A percentile compares a stretch with the other conserved stretches of the same genome.
Conservation (phyloP, 2,797 vertebrate genomes). For the Alexandromys oeconomus region DNA sequence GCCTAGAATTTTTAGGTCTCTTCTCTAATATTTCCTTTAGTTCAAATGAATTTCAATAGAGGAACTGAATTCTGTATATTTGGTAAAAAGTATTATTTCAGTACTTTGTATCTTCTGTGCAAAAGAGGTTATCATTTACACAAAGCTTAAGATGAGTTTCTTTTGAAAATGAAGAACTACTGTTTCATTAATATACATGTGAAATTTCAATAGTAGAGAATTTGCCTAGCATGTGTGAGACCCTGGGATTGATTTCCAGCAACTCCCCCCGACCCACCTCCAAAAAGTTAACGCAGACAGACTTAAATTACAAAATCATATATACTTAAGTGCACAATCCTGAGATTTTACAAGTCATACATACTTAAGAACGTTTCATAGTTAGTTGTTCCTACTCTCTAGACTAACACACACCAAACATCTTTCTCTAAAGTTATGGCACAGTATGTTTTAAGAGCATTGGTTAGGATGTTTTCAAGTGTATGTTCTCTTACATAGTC, state of each 20-base stretch:
- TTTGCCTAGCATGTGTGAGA: neutral
- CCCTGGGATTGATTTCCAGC: neutral
- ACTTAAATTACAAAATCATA: neutral
- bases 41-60: conserved; percentile 34
- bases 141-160: conserved; percentile 14
- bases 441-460: neutral
- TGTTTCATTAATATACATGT: conserved; percentile 10
- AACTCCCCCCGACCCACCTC: neutral
- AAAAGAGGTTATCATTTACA: conserved; percentile 33
- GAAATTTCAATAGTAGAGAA: neutral
- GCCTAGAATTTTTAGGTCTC: neutral
- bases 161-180: conserved; percentile 30
- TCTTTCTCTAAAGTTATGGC: neutral
- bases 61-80: neutral
- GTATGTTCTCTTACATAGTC: conserved; percentile 91
- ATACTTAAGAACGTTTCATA: neutral
- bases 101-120: neutral
- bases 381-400: neutral
- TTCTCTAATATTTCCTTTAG: conserved; percentile 42
- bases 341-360: conserved; percentile 21
- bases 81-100: neutral
- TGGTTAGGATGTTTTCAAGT: neutral
- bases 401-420: neutral
- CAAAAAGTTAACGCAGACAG: neutral
- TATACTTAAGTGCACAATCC: neutral